Evolutionary conservation across 2,888 invertebrate genomes (phyloP).

Genomic region (Monopis laevigella): DNA sequence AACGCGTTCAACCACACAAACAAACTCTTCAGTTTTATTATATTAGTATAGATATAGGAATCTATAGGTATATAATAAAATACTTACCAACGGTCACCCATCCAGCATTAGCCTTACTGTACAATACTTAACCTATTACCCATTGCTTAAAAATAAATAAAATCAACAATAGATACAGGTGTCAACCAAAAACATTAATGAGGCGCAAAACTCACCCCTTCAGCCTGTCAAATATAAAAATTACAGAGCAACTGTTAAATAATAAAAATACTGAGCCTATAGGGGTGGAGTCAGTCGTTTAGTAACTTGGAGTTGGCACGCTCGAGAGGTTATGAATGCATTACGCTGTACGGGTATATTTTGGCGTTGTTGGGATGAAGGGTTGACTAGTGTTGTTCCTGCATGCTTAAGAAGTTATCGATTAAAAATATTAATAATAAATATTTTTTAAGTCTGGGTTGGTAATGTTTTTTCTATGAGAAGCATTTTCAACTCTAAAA

Average conservation of each 20-base stretch:
- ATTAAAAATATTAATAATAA: no score
- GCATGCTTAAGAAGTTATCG: conserved; percentile 13
- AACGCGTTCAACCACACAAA: no score
- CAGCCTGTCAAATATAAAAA: conserved; percentile 7
- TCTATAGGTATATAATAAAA: no score
- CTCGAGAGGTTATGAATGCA: conserved; percentile 62
- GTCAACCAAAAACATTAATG: conserved; percentile 1
- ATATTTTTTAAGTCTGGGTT: no score
- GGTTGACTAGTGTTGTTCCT: conserved; percentile 30
- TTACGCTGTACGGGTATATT: conserved; percentile 26
- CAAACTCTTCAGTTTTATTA: no score
- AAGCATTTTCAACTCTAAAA: no score
- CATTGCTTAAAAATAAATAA: no score
- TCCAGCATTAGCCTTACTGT: no score
- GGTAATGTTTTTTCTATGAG: no score
- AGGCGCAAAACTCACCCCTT: conserved; percentile 4
- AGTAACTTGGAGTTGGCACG: conserved; percentile 60
- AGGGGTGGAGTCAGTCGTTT: conserved; percentile 33
- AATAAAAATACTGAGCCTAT: not conserved
- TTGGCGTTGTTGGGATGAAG: conserved; percentile 35
- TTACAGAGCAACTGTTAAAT: conserved; percentile 8
- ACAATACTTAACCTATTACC: no score
- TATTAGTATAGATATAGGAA: no score
- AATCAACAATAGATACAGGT: not conserved
- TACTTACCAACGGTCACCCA: no score